phyloP scores from a whole-genome alignment of 2,888 invertebrate genomes.

The Helobdella robusta region DNA sequence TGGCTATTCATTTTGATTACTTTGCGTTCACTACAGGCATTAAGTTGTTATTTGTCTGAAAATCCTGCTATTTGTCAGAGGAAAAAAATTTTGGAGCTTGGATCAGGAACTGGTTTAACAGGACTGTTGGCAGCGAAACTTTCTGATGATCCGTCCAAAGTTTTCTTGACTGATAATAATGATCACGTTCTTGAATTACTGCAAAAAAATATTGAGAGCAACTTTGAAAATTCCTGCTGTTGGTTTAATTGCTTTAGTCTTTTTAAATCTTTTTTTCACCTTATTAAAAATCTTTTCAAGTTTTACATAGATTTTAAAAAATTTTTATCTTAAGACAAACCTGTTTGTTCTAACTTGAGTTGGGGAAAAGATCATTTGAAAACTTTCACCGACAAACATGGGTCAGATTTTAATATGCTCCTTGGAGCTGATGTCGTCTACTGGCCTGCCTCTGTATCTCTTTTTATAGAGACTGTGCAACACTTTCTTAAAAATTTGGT shows the following conservation, averaged over 20 bases:
- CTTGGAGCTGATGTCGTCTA: conserved; percentile 30
- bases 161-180: conserved; percentile 28
- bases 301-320: too few species aligned
- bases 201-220: conserved; percentile 22
- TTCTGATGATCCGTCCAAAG: not conserved
- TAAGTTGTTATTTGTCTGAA: conserved; percentile 18
- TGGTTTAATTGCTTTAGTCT: too few species aligned
- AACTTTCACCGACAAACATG: conserved; percentile 16
- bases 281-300: too few species aligned
- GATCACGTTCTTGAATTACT: conserved; percentile 26
- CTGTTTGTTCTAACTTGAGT: conserved; percentile 22
- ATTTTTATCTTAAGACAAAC: conserved; percentile 11
- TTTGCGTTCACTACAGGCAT: conserved; percentile 18
- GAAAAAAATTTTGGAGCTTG: conserved; percentile 25
- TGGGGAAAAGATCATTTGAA: conserved; percentile 27
- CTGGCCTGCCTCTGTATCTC: conserved; percentile 30
- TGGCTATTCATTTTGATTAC: not conserved
- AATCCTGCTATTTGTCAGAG: not conserved
- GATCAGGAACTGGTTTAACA: conserved; percentile 25
- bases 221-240: too few species aligned
- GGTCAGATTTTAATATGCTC: conserved; percentile 26
- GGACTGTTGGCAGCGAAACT: conserved; percentile 27
- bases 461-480: conserved; percentile 27
- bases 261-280: too few species aligned
- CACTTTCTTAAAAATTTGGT: conserved; percentile 15